Evolutionary conservation across 2,888 invertebrate genomes (phyloP).

Genomic region (Oligia latruncula): DNA sequence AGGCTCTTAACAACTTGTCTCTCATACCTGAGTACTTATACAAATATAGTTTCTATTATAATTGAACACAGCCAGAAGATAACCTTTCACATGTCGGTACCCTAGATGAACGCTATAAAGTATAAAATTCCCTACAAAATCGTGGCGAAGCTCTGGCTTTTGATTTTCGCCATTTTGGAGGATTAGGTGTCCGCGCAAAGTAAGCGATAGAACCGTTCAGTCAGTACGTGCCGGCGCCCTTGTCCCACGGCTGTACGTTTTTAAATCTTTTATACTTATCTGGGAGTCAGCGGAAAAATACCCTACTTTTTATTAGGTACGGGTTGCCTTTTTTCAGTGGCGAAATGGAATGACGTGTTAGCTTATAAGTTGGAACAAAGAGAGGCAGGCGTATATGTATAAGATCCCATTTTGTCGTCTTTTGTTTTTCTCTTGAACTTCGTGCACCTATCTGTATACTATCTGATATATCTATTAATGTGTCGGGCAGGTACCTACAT

Average conservation of each 20-base stretch:
- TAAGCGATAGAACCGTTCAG: conserved; percentile 58
- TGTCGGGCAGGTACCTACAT: neutral
- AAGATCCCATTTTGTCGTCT: too few species aligned
- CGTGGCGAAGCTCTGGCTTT: conserved; percentile 43
- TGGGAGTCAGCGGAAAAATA: conserved; percentile 19
- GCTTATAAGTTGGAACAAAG: neutral
- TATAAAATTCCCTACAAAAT: conserved; percentile 44
- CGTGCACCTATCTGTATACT: neutral
- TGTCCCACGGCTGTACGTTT: conserved; percentile 46
- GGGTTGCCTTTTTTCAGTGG: conserved; percentile 19
- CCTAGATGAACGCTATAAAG: conserved; percentile 8
- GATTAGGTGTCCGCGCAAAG: conserved; percentile 56
- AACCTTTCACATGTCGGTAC: neutral
- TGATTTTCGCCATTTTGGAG: conserved; percentile 57
- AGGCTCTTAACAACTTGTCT: too few species aligned
- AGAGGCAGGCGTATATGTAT: too few species aligned
- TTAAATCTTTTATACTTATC: conserved; percentile 59
- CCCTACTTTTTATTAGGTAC: conserved; percentile 17
- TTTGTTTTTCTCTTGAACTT: neutral
- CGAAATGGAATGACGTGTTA: conserved; percentile 7
- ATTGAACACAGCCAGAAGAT: neutral
- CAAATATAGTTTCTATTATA: neutral
- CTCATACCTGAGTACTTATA: neutral
- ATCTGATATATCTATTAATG: neutral
- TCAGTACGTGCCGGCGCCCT: conserved; percentile 50